phyloP scores from a whole-genome alignment of 2,888 invertebrate genomes.

The Rhamnusium bicolor region DNA sequence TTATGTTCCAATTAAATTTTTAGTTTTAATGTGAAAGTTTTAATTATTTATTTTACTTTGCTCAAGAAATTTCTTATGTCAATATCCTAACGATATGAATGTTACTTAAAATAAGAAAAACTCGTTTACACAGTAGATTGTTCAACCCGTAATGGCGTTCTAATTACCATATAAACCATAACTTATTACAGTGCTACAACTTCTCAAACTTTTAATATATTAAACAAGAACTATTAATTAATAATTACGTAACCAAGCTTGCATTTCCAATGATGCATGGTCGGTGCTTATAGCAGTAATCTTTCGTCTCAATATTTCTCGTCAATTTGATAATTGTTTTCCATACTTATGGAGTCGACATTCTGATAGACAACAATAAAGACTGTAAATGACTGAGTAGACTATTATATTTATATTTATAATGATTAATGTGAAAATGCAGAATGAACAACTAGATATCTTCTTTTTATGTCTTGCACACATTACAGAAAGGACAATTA shows the following conservation, averaged over 20 bases:
- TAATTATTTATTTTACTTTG: too few relatives aligned
- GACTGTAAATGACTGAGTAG: neutral
- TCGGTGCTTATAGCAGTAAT: neutral
- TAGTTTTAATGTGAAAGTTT: too few relatives aligned
- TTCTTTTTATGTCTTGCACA: neutral
- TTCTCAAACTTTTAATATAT: neutral
- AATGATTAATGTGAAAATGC: neutral
- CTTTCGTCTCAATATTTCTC: neutral
- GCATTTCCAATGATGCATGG: neutral
- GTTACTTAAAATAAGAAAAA: too few relatives aligned
- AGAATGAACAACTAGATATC: neutral
- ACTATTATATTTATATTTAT: neutral
- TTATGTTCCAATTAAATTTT: too few relatives aligned
- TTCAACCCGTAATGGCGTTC: neutral
- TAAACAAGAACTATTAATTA: neutral
- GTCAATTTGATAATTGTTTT: conserved; percentile 1
- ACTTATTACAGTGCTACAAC: neutral
- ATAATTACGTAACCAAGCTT: neutral
- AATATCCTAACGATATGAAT: too few relatives aligned
- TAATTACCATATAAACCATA: neutral
- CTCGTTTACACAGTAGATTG: neutral
- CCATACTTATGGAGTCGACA: conserved; percentile 9
- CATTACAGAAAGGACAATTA: neutral
- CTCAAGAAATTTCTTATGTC: too few relatives aligned
- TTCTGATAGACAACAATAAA: neutral